phyloP scores from a whole-genome alignment of 2,888 invertebrate genomes.

The Leptopterna dolabrata region DNA sequence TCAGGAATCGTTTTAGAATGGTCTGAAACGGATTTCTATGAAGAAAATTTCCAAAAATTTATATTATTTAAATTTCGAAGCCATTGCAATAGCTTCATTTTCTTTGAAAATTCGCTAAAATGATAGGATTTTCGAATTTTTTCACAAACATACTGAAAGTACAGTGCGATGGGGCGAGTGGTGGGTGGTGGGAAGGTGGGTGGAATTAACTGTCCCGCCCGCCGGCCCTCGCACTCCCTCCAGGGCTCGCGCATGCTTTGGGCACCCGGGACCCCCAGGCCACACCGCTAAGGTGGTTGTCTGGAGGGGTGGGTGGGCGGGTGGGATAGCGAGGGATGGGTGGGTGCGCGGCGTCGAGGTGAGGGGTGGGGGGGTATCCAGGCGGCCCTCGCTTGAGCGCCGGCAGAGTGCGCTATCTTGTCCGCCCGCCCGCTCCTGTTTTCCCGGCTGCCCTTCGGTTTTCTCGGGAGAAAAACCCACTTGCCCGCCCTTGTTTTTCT shows the following conservation, averaged over 20 bases:
- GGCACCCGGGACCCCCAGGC: background rate
- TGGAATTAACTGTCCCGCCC: background rate
- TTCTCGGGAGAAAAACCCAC: background rate
- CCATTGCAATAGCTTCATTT: too few relatives aligned
- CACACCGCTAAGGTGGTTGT: background rate
- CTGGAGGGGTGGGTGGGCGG: too few relatives aligned
- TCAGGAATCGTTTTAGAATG: too few relatives aligned
- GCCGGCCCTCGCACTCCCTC: background rate
- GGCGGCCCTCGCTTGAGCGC: background rate
- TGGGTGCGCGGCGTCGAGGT: background rate
- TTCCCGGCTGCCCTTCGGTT: background rate
- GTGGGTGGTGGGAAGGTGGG: too few relatives aligned
- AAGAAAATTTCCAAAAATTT: too few relatives aligned
- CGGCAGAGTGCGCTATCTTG: slow-evolving; percentile 23
- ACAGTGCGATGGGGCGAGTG: too few relatives aligned
- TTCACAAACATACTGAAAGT: too few relatives aligned
- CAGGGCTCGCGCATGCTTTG: slow-evolving; percentile 3
- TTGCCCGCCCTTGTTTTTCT: slow-evolving; percentile 1
- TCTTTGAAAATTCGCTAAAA: too few relatives aligned
- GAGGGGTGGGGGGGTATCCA: background rate
- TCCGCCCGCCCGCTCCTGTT: slow-evolving; percentile 11
- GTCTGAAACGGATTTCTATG: too few relatives aligned
- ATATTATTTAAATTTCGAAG: too few relatives aligned
- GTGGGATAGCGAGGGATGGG: background rate
- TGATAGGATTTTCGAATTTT: too few relatives aligned